phyloP scores from a whole-genome alignment of 2,113 vertebrate genomes.

The Cyprinus carpio region DNA sequence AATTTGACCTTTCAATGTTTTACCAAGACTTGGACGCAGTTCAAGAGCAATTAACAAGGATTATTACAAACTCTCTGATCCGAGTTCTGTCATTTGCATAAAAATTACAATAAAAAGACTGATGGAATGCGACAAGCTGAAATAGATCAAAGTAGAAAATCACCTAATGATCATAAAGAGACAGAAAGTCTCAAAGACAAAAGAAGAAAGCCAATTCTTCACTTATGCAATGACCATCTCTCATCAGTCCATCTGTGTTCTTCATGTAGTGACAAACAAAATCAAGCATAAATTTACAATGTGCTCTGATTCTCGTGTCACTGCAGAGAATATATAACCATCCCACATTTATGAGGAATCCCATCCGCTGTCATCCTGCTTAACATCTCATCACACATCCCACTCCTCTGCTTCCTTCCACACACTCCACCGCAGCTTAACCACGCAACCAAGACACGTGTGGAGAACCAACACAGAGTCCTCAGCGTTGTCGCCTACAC shows the following conservation, averaged over 20 bases:
- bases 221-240: conserved; percentile 12
- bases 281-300: conserved; percentile 31
- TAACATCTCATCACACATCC: conserved; percentile 10
- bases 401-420: conserved; percentile 11
- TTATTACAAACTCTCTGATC: background rate
- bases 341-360: conserved; percentile 14
- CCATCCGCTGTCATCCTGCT: conserved; percentile 1
- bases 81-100: background rate
- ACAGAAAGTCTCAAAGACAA: background rate
- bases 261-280: background rate
- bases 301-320: background rate
- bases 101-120: background rate
- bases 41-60: conserved; percentile 7
- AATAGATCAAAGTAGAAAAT: background rate
- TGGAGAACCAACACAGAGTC: background rate
- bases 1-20: conserved; percentile 42
- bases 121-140: conserved; percentile 19
- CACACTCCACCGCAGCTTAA: conserved; percentile 10
- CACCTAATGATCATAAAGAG: background rate
- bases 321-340: background rate
- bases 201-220: background rate
- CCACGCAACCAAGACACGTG: background rate
- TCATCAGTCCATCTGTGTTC: conserved; percentile 23
- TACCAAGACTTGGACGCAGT: background rate
- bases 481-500: conserved; percentile 20